These are phyloP conservation scores for Lathamus discolor DNA, from an alignment of 2,113 vertebrate species.

Conservation along the genomic window DNA sequence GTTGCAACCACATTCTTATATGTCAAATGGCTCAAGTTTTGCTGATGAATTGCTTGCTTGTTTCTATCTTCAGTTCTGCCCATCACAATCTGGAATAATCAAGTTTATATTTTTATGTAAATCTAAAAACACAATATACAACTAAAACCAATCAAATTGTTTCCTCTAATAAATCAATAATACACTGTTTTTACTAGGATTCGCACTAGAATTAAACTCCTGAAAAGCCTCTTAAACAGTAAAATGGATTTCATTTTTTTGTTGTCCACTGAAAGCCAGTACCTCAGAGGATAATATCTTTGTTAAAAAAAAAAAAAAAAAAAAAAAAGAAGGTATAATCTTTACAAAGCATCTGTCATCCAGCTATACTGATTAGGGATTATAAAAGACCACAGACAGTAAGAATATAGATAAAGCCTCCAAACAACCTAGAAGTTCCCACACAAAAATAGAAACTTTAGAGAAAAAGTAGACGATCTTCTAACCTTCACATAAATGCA, in stretches of 20 bases:
- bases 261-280: not conserved
- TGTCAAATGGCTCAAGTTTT: not conserved
- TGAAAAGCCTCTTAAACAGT: not conserved
- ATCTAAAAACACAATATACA: not conserved
- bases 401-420: not conserved
- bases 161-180: not conserved
- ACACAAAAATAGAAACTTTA: not conserved
- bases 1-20: not conserved
- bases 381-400: not conserved
- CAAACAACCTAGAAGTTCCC: not conserved
- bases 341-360: conserved; percentile 27
- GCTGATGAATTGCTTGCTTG: not conserved
- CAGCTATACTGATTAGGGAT: not conserved
- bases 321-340: not conserved
- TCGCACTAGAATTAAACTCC: not conserved
- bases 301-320: not conserved
- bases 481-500: not conserved
- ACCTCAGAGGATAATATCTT: not conserved
- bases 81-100: not conserved
- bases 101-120: not conserved
- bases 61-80: not conserved
- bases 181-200: not conserved
- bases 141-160: not conserved
- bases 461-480: not conserved
- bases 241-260: not conserved